Evolutionary conservation across 2,113 vertebrate species (phyloP), one percentile per base, ranked within the genome.

Genomic region (Equus quagga): DNA sequence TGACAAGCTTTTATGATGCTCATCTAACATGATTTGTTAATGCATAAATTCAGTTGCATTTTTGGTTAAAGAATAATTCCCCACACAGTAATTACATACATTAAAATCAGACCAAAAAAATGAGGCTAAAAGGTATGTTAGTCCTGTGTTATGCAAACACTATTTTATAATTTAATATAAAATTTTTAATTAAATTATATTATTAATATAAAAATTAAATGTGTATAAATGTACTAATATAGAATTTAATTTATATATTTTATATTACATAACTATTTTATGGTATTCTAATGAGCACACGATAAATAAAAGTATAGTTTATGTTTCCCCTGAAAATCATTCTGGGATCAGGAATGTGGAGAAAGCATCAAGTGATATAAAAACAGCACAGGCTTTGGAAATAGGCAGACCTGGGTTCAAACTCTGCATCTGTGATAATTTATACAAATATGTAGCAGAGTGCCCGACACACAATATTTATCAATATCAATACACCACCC

Each of bases 321-420:
- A 73, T 31, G 21, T 80, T 92, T 94, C 18, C 21, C 12, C 56
- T 56, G 58, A 90, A 85, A 93, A 83, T 44, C 49, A 89, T 75
- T 87, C 82, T 65, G 78, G 51, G 67, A 46, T 80, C 46, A 96
- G 82, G 93, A 87, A 96, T 23, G 9, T 85, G 58, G 62, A 94
- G 70, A 85, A 12, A 95, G 56, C 3, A 94, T 49, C 5, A n/a
- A 75, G 54, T 33, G 56, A 85, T 28, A 81, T 13, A 87, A 83
- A 88, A 95, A 78, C 2, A 62, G 41, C 60, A 56, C 11, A 51
- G 36, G 14, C 65, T 96, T 79, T 93, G 58, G 44, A 89, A 93
- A 86, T 0, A 90, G 56, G 75, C 21, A 94, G 72, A 49, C 8
- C 3, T 83, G 51, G 56, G 28, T 96, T 96, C 65, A 85, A 78